These are phyloP conservation scores for Thymallus thymallus DNA, from an alignment of 2,113 vertebrate species.

Conservation along the genomic window DNA sequence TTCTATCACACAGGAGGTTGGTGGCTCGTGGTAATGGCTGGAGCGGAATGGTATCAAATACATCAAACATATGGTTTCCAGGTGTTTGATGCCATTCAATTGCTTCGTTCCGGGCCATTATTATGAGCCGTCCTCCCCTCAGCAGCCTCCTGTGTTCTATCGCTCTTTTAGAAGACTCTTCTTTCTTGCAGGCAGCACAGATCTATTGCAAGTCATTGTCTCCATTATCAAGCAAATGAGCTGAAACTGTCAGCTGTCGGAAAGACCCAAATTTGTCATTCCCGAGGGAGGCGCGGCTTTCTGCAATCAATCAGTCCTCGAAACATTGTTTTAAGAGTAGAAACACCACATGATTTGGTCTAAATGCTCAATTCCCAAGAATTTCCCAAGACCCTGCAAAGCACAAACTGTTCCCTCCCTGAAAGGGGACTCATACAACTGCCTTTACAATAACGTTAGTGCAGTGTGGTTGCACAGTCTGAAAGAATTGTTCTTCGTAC, in stretches of 20 bases:
- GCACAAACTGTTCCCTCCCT: background rate
- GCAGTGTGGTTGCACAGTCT: background rate
- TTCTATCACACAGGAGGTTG: no score
- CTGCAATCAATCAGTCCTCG: conserved; percentile 29
- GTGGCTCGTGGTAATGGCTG: no score
- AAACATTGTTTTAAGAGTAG: conserved; percentile 38
- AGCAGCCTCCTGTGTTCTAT: background rate
- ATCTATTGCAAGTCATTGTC: conserved; percentile 42
- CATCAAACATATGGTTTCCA: background rate
- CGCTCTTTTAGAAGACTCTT: background rate
- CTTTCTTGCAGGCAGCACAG: background rate
- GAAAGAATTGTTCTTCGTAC: background rate
- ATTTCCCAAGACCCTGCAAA: background rate
- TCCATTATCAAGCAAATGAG: conserved; percentile 44
- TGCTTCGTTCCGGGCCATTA: background rate
- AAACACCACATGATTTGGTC: background rate
- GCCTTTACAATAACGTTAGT: background rate
- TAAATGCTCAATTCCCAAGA: background rate
- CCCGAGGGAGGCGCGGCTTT: conserved; percentile 25
- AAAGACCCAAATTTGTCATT: conserved; percentile 31
- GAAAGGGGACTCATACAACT: background rate
- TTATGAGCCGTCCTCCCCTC: background rate
- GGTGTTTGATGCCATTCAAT: background rate
- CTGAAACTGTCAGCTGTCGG: conserved; percentile 30
- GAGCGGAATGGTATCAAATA: no score